Base-by-base conservation (phyloP, 2,888 invertebrate species). In the Mimumesa dahlbomi region DNA sequence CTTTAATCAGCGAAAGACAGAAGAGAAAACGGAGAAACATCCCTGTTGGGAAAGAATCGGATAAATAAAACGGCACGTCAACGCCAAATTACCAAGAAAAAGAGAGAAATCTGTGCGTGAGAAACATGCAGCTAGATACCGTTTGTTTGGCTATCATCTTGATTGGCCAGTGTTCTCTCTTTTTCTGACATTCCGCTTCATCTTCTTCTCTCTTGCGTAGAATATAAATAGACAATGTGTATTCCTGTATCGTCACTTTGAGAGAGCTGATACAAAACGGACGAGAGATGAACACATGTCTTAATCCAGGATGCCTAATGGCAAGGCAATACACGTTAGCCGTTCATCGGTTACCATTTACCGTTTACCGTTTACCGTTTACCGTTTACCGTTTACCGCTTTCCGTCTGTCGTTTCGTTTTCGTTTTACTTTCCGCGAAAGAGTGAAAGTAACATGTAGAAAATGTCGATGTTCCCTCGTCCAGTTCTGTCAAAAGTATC, bases 221-320 rank as follows among this genome's bases (percentile, higher is more conserved):
- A 67, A 40, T n/a, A 45, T 73, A 77, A 65, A 21, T 62, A 57
- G 59, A 70, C n/a, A n/a, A n/a, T 62, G 54, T 63, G 66, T 75
- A 67, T 58, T 68, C 68, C 56, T 66, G 31, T 50, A 64, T 52
- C 64, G 65, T 71, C 66, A 68, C 46, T 49, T 65, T 61, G 67
- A 65, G 64, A 70, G 57, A 57, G 50, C 50, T 25, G 48, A 46
- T 25, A 25, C 38, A 64, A 50, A 62, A 34, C 18, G 42, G 48
- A 72, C 43, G 61, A 65, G 62, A 72, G 64, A 77, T 75, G 77
- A 80, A 79, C 73, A 74, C 80, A 83, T 81, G 86, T 87, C 84
- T 84, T 84, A 87, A 85, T 83, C 83, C 84, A 85, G 82, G 84
- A 84, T 86, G 81, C 84, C 84, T 84, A 82, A 79, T 77, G 81